Percentiles rank a stretch among this genome's conserved stretches.
These are phyloP conservation scores for Anabacerthia variegaticeps DNA, from an alignment of 2,797 vertebrate species.

Conservation along the genomic window DNA sequence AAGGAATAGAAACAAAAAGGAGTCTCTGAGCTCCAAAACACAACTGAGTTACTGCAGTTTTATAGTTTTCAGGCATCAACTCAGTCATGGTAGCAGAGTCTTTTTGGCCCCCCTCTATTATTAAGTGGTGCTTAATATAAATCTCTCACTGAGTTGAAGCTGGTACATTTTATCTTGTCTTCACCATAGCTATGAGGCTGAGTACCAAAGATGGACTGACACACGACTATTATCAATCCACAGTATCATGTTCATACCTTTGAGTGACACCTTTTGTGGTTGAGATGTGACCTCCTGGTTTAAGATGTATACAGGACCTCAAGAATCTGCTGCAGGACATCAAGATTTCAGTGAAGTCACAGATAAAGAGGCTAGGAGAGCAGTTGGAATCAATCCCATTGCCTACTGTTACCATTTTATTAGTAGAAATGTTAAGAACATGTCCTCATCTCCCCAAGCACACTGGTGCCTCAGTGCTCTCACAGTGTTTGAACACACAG, in stretches of 20 bases:
- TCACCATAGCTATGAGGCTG: not conserved
- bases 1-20: not conserved
- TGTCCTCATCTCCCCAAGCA: not conserved
- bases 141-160: not conserved
- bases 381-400: not conserved
- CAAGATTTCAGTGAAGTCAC: not conserved
- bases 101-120: not conserved
- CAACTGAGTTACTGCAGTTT: not conserved
- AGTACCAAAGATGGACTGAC: not conserved
- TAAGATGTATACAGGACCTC: not conserved
- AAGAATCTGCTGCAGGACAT: not conserved
- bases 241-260: not conserved
- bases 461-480: not conserved
- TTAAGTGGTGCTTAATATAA: not conserved
- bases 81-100: not conserved
- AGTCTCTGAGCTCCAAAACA: not conserved
- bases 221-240: not conserved
- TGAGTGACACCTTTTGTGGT: not conserved
- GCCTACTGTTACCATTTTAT: not conserved
- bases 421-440: not conserved
- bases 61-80: not conserved
- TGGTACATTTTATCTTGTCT: not conserved
- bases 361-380: not conserved
- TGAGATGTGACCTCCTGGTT: not conserved
- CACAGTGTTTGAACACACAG: not conserved